Evolutionary conservation across 2,888 invertebrate species (phyloP), one percentile per base, ranked within the genome.

Genomic region (Melieria crassipennis): DNA sequence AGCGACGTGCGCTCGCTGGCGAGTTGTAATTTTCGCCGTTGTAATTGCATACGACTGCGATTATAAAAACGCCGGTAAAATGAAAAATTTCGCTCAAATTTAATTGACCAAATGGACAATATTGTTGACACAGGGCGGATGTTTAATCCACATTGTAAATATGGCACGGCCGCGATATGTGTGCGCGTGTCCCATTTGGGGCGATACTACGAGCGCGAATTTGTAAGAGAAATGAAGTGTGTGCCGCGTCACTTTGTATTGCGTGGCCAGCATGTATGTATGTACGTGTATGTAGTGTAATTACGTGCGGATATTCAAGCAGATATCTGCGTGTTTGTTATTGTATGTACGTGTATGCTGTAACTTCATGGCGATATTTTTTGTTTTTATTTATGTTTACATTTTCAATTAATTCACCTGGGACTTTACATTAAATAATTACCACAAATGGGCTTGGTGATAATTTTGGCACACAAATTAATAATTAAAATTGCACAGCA

Each of bases 381-480:
- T 72, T 65, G 72, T 72, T 73, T 73, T 45, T 9, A 13, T 43
- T 56, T 57, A 58, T 62, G 56, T 75, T 73, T 72, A 70, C 76
- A 71, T 75, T 74, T 73, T 70, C 72, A 69, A 74, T 73, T 65
- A 63, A 65, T 60, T 74, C 84, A 80, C 80, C 77, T 78, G 84
- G 85, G 84, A 83, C 78, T 77, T 77, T 74, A 80, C 84, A 84
- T 84, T 84, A 83, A 85, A 85, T 85, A 84, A 84, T 84, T 84
- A 84, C 82, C 82, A 76, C 83, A 83, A 84, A 84, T 85, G 83
- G 82, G 83, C 79, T 82, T 79, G 79, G 80, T 79, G 81, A 83
- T 81, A 81, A 83, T 82, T 83, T 82, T 83, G 81, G 80, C 81
- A 82, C 79, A 82, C 78, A 79, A 79, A 77, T 75, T 78, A 73